phyloP scores from a whole-genome alignment of 2,888 invertebrate species.

The Antheraea yamamai region DNA sequence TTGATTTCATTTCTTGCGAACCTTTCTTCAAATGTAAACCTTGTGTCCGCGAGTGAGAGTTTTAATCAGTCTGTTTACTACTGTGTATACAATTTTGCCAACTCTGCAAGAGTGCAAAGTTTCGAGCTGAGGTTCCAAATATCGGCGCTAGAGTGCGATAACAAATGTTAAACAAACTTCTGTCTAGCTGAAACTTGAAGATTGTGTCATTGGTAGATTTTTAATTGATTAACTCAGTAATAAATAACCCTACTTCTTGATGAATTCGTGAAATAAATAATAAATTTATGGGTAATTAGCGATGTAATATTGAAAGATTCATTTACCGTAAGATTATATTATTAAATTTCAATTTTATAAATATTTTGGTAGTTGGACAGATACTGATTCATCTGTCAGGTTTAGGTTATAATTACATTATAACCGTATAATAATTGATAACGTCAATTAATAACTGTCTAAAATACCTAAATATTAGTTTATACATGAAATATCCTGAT shows the following conservation, averaged over 20 bases:
- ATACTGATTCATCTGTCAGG: neutral
- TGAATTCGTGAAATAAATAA: neutral
- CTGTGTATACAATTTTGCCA: neutral
- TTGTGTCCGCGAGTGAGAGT: neutral
- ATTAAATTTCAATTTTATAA: no score
- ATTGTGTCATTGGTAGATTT: neutral
- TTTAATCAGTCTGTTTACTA: neutral
- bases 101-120: constrained; percentile 5
- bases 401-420: neutral
- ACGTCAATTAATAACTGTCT: neutral
- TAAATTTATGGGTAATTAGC: neutral
- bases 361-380: no score
- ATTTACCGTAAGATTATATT: no score
- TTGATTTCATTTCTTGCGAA: neutral
- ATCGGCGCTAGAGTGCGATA: constrained; percentile 8
- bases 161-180: constrained; percentile 11
- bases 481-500: neutral
- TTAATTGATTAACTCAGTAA: neutral
- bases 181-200: neutral
- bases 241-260: neutral
- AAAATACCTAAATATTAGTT: no score
- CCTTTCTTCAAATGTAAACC: neutral
- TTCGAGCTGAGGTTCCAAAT: constrained; percentile 5
- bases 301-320: neutral
- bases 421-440: neutral